A percentile compares a stretch with the other conserved stretches of the same genome.
phyloP scores from a whole-genome alignment of 2,113 vertebrate species.

The Brachionichthys hirsutus region DNA sequence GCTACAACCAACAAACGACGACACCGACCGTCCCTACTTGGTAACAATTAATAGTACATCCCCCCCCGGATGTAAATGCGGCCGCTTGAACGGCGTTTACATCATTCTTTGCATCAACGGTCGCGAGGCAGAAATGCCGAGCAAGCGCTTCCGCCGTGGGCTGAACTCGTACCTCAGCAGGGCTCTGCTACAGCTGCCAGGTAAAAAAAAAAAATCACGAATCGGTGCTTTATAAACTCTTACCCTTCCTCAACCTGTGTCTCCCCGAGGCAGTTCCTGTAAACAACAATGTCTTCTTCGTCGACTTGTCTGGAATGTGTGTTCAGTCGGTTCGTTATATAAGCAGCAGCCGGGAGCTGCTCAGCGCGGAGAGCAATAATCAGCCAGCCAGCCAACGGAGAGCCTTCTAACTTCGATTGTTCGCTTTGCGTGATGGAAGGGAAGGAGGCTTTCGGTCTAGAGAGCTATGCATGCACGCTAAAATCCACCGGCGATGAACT shows the following conservation, averaged over 20 bases:
- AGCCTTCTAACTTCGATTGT: constrained; percentile 45
- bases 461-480: constrained; percentile 33
- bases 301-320: constrained; percentile 54
- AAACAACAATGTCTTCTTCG: constrained; percentile 64
- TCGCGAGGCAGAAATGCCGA: constrained; percentile 13
- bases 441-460: constrained; percentile 28
- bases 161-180: constrained; percentile 34
- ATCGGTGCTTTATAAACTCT: constrained; percentile 53
- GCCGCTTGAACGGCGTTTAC: background rate
- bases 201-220: constrained; percentile 47
- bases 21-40: too few species aligned
- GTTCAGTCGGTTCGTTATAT: constrained; percentile 49
- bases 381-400: constrained; percentile 38
- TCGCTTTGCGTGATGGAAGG: constrained; percentile 50
- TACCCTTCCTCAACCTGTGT: constrained; percentile 43
- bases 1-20: too few species aligned
- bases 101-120: constrained; percentile 27
- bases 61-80: background rate
- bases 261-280: constrained; percentile 42
- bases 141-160: background rate
- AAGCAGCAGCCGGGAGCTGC: constrained; percentile 54
- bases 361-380: constrained; percentile 48
- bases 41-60: background rate
- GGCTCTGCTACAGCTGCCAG: constrained; percentile 31
- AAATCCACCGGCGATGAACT: constrained; percentile 26